Evolutionary conservation across 2,113 vertebrate species (phyloP), one percentile per base, ranked within the genome.

Genomic region (Ceyx melanurus): DNA sequence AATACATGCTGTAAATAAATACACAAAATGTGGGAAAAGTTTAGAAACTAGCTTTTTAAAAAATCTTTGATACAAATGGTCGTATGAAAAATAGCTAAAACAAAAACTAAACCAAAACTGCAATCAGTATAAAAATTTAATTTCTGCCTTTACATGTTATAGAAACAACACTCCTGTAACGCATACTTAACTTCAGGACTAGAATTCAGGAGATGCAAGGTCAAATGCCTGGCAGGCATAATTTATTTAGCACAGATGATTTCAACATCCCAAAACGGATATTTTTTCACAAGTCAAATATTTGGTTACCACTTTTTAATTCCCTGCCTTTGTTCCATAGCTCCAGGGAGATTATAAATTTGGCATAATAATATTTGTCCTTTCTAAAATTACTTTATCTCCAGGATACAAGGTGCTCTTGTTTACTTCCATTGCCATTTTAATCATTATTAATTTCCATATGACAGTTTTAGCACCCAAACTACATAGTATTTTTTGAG

Each of bases 341-440:
- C 23, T 15, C 22, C 8, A 62, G 54, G 29, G 31, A 76, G 43
- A 72, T 77, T 40, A 66, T 92, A 91, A 88, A 86, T 79, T 51
- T n/a, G 50, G 11, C 68, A 72, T 61, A 57, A 62, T 48, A 60
- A n/a, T 77, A 45, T 70, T 88, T 92, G 35, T 46, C 54, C 75
- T 83, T 77, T 78, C 70, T 80, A 88, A 91, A 92, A 95, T 68
- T 60, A 64, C 26, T 71, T 89, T 71, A 85, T 46, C 20, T 87
- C 31, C 37, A 37, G 48, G 65, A 64, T 65, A 84, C 20, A 64
- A 89, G 71, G 72, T 77, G 48, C 5, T 92, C 15, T 80, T 89
- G 60, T 94, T 95, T 62, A 56, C 18, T 72, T 74, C 42, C n/a
- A 68, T 87, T 90, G 25, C 17, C 21, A 23, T 77, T 82, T 54